phyloP scores from a whole-genome alignment of 2,797 vertebrate genomes.

The Sebastes jordani region DNA sequence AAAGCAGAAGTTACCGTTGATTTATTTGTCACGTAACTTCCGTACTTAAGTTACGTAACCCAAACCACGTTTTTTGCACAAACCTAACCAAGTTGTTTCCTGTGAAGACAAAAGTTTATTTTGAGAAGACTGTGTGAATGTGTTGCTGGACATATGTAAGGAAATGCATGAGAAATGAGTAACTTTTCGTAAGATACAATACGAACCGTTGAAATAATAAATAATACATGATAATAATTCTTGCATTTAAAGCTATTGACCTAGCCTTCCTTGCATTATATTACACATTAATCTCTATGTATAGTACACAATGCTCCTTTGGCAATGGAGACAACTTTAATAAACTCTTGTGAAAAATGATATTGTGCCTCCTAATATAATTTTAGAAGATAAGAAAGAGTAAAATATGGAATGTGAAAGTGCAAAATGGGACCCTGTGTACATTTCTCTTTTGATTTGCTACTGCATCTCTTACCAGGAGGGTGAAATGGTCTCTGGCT shows the following conservation, averaged over 20 bases:
- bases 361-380: conserved; percentile 5
- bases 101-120: too few species aligned
- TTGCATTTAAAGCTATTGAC: background rate
- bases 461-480: background rate
- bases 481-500: conserved; percentile 10
- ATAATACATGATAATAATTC: background rate
- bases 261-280: background rate
- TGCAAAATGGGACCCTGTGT: conserved; percentile 12
- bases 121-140: too few species aligned
- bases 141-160: too few species aligned
- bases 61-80: too few species aligned
- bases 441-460: conserved; percentile 27
- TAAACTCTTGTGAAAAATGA: conserved; percentile 13
- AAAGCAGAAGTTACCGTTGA: too few species aligned
- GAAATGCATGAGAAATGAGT: too few species aligned
- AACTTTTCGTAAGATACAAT: too few species aligned
- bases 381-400: conserved; percentile 28
- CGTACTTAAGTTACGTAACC: too few species aligned
- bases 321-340: background rate
- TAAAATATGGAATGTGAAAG: conserved; percentile 30
- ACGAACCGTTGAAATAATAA: too few species aligned
- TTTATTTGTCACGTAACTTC: too few species aligned
- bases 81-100: too few species aligned
- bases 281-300: background rate
- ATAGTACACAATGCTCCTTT: background rate